Evolutionary conservation across 2,888 invertebrate species (phyloP), one percentile per base, ranked within the genome.

Genomic region (Chrysomela aeneicollis): DNA sequence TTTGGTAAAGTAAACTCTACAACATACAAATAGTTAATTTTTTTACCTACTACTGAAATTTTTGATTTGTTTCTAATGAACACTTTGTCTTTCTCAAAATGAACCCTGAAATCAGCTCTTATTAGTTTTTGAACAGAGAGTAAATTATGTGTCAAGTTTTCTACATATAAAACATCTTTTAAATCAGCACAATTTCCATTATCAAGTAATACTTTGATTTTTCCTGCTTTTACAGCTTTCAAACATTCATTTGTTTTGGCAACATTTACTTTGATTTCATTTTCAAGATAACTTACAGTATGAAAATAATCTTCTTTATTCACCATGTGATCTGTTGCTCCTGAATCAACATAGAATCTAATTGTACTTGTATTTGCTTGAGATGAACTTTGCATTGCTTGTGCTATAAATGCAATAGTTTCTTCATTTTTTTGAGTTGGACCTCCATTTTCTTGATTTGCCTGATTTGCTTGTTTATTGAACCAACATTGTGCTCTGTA

Each of bases 241-340:
- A 49, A 49, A 49, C 49, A 17, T 18, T 49, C 49, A 49, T 49
- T 49, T 49, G 49, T 49, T 49, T 49, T 49, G 15, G 49, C n/a
- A n/a, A n/a, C n/a, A n/a, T n/a, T n/a, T n/a, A n/a, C n/a, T n/a
- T n/a, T n/a, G n/a, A n/a, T n/a, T 17, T 49, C 9, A 49, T n/a
- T 49, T 49, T 17, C 49, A 49, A 49, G 49, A 49, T 49, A 17
- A 49, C 49, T 49, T 49, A 49, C 18, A 49, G 49, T 49, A 15
- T 49, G 49, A 49, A 49, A 49, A 18, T 49, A 49, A 2, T 49
- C 49, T 49, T 49, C 49, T 9, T 18, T 17, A 49, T 49, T 49
- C 17, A 49, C 49, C 49, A 49, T 49, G 49, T n/a, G 49, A 19
- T 49, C 49, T 17, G 49, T 49, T 18, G 49, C 49, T 1, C 49